These are phyloP conservation scores for Lynx canadensis DNA, from an alignment of 2,113 vertebrate species.

Conservation along the genomic window DNA sequence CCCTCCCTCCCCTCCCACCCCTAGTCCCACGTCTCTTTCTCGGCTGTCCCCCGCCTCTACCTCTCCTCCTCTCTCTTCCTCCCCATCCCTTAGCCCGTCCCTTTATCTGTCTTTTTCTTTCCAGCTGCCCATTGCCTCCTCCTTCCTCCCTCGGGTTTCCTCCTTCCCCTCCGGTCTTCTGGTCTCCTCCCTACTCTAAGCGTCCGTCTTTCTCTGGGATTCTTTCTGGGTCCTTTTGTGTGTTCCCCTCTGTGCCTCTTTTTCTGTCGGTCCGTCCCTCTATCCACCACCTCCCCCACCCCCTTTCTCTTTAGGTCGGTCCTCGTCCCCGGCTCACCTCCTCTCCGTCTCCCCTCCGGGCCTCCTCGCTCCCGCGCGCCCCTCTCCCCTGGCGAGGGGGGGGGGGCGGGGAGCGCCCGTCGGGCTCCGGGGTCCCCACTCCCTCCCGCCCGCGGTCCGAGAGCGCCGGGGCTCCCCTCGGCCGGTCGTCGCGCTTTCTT, in stretches of 20 bases:
- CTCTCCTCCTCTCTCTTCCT: neutral
- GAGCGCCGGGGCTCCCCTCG: neutral
- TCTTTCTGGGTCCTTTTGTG: constrained; percentile 40
- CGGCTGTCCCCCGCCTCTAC: neutral
- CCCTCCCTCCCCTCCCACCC: neutral
- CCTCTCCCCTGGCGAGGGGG: neutral
- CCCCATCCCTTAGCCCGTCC: neutral
- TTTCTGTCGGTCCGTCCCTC: constrained; percentile 60
- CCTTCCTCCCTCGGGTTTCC: neutral
- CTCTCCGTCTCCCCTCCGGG: neutral
- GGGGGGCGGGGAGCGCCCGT: neutral
- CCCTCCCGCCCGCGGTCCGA: neutral
- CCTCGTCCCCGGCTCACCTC: neutral
- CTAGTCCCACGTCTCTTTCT: neutral
- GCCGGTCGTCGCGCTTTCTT: neutral
- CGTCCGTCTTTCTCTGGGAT: neutral
- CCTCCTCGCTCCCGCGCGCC: neutral
- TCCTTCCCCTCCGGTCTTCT: neutral
- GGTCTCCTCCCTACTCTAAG: neutral
- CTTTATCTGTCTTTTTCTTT: neutral
- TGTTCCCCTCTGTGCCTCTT: neutral
- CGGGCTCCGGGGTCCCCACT: neutral
- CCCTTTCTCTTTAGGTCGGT: neutral
- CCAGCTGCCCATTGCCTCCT: neutral
- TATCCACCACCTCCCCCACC: neutral